Evolutionary conservation across 2,797 vertebrate genomes (phyloP), one percentile per base, ranked within the genome.

Genomic region (Podargus strigoides): DNA sequence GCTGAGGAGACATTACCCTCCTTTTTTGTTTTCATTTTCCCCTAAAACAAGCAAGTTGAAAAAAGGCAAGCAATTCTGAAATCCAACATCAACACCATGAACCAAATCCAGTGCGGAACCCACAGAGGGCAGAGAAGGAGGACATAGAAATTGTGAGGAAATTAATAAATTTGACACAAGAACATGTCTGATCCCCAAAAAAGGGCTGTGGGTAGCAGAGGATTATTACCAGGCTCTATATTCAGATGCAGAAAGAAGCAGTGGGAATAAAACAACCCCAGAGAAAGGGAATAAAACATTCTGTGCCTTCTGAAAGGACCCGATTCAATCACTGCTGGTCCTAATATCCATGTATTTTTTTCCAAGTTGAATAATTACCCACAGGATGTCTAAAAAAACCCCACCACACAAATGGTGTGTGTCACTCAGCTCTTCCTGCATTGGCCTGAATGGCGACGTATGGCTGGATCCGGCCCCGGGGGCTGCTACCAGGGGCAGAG

Each of bases 401-500:
- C 6, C 14, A 21, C 58, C 50, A 11, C 8, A 7, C 2, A 32
- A n/a, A 24, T 24, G n/a, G 60, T 12, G 26, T 3, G 13, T 32
- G 22, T 32, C 1, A 0, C 55, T 62, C 34, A 56, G 59, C 34
- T 59, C 83, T 52, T 41, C 28, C 41, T 46, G 53, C 49, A 46
- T 18, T 0, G 1, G 36, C 67, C 32, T 41, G 12, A 47, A 39
- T 9, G 42, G 32, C 2, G 2, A 42, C 0, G 22, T 12, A 39
- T 1, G 15, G 46, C 32, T 14, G 22, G 41, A 81, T 26, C 36
- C 0, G 2, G 60, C 42, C 20, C 30, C 0, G 0, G 26, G 28
- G 24, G 11, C 41, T 70, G 41, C 50, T 41, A 10, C 0, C 0
- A 84, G 42, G 58, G 47, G 30, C 37, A 79, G 23, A 53, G 50